phyloP scores from a whole-genome alignment of 2,797 vertebrate species.

The Ceryle rudis region DNA sequence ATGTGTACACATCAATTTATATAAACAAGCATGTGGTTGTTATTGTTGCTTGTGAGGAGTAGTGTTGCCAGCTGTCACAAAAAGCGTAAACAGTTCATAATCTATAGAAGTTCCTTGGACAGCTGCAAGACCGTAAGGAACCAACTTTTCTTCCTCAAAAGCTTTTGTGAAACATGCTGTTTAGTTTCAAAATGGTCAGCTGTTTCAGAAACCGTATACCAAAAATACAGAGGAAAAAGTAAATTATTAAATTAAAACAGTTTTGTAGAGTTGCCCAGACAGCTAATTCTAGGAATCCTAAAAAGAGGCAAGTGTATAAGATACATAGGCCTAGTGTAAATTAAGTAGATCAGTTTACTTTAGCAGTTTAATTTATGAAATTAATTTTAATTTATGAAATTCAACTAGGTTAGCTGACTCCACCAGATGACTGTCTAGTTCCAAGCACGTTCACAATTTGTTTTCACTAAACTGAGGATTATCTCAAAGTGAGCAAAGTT shows the following conservation, averaged over 20 bases:
- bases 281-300: not conserved
- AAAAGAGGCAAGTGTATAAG: not conserved
- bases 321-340: not conserved
- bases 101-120: not conserved
- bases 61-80: constrained; percentile 40
- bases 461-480: not conserved
- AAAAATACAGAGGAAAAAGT: not conserved
- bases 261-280: not conserved
- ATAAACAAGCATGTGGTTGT: constrained; percentile 11
- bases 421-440: not conserved
- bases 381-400: not conserved
- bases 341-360: not conserved
- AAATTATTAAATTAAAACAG: not conserved
- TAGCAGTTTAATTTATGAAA: not conserved
- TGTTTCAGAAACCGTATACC: not conserved
- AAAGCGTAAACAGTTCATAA: constrained; percentile 43
- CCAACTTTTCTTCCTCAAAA: constrained; percentile 3
- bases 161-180: not conserved
- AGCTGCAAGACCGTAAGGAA: constrained; percentile 13
- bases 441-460: not conserved
- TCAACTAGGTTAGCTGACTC: not conserved
- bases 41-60: not conserved
- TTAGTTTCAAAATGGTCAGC: not conserved
- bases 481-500: not conserved
- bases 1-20: not conserved